A percentile compares a stretch with the other conserved stretches of the same genome.
Conservation (phyloP, 2,797 vertebrate species). For the Eleutherodactylus coqui region DNA sequence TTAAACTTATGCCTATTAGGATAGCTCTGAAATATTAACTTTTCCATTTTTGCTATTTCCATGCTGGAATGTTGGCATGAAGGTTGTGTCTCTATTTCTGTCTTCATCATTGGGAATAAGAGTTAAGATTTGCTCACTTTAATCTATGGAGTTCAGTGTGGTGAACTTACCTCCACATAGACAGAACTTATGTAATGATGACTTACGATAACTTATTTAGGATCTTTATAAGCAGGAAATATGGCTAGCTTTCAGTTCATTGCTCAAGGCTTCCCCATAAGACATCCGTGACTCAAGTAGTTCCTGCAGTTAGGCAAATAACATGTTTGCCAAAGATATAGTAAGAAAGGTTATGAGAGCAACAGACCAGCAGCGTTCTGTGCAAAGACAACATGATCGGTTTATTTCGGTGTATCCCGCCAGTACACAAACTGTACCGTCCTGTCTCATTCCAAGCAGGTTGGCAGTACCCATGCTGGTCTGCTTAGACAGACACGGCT, state of each 20-base stretch:
- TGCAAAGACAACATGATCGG: constrained; percentile 14
- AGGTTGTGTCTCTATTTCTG: not conserved
- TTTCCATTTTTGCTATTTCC: not conserved
- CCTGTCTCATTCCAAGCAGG: constrained; percentile 10
- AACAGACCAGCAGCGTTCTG: constrained; percentile 24
- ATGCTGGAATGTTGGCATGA: not conserved
- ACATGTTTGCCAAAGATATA: constrained; percentile 27
- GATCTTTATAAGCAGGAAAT: not conserved
- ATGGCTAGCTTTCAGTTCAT: constrained; percentile 37
- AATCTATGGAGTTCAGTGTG: not conserved
- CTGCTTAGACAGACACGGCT: constrained; percentile 32
- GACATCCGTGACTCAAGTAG: constrained; percentile 48
- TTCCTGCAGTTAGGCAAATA: constrained; percentile 56
- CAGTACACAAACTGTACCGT: constrained; percentile 33
- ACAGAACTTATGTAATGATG: not conserved
- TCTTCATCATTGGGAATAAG: not conserved
- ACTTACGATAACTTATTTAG: not conserved
- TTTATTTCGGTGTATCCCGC: constrained; percentile 38
- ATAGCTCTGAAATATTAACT: too few relatives aligned
- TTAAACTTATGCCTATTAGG: too few relatives aligned
- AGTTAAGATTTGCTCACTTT: not conserved
- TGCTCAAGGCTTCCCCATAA: constrained; percentile 51
- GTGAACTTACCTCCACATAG: not conserved
- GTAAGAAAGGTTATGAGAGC: constrained; percentile 17
- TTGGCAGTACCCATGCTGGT: constrained; percentile 33